Percentiles rank a stretch among this genome's conserved stretches.
Evolutionary conservation across 2,113 vertebrate species (phyloP).

Genomic region (Otocyon megalotis): DNA sequence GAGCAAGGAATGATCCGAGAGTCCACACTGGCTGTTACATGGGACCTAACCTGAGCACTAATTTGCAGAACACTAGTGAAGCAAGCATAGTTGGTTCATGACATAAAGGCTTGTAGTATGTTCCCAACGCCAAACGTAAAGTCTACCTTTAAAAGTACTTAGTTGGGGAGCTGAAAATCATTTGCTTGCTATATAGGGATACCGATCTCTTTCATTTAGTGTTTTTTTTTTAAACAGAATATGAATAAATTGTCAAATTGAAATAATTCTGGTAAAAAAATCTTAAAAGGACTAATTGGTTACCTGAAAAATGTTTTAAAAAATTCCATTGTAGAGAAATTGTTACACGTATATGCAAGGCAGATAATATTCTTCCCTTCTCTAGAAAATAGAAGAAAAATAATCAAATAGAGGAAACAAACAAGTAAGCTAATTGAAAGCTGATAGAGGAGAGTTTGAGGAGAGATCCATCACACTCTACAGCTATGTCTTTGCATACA

Average conservation of each 20-base stretch:
- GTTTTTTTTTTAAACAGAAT: background rate
- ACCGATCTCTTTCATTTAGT: background rate
- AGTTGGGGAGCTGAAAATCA: background rate
- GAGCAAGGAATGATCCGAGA: background rate
- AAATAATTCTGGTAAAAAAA: background rate
- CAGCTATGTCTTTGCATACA: background rate
- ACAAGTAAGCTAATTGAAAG: constrained; percentile 63
- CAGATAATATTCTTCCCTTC: background rate
- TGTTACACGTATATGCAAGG: background rate
- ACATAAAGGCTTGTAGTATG: background rate
- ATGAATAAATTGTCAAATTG: background rate
- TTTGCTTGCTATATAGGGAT: background rate
- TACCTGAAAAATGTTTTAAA: background rate
- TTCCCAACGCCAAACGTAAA: background rate
- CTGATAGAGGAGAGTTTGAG: constrained; percentile 43
- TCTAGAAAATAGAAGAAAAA: constrained; percentile 33
- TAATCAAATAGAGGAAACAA: background rate
- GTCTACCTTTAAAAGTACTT: background rate
- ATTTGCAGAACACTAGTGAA: background rate
- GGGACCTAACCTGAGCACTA: background rate
- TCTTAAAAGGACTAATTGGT: background rate
- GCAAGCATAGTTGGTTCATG: background rate
- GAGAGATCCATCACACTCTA: constrained; percentile 19
- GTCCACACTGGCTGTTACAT: background rate
- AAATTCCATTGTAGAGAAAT: background rate